Conservation (phyloP, 2,888 invertebrate species). For the Branchellion lobata region DNA sequence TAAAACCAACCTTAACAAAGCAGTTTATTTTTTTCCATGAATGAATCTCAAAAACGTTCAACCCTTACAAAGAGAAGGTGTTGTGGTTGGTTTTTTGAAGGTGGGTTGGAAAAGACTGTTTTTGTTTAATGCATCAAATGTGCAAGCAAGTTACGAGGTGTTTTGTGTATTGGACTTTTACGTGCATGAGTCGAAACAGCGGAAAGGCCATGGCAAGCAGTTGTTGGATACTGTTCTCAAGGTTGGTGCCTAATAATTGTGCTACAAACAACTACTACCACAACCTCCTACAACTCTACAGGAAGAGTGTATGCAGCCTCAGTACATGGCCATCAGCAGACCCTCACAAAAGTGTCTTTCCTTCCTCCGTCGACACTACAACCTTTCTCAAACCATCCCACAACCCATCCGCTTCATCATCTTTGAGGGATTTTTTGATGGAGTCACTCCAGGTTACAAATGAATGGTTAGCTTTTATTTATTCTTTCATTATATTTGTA, state of each 20-base stretch:
- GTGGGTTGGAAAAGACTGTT: constrained; percentile 86
- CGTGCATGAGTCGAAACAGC: constrained; percentile 78
- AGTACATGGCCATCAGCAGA: constrained; percentile 83
- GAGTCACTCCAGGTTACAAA: too few species aligned
- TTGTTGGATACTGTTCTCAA: constrained; percentile 85
- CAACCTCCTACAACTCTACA: constrained; percentile 59
- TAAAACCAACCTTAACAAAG: too few species aligned
- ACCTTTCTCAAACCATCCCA: constrained; percentile 70
- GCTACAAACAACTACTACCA: neutral
- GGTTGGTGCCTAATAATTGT: constrained; percentile 64
- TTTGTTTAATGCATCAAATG: constrained; percentile 65
- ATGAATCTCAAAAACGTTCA: too few species aligned
- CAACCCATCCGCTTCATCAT: constrained; percentile 87
- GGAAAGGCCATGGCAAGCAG: constrained; percentile 79
- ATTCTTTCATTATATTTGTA: too few species aligned
- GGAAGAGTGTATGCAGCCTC: constrained; percentile 71
- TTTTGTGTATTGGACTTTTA: constrained; percentile 91
- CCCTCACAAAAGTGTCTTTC: constrained; percentile 84
- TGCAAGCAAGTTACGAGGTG: constrained; percentile 76
- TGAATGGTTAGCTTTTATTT: too few species aligned
- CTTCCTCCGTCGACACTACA: constrained; percentile 83
- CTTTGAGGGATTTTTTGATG: constrained; percentile 75
- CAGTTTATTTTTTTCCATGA: too few species aligned
- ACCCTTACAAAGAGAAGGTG: too few species aligned
- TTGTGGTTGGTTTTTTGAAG: constrained; percentile 75